Evolutionary conservation across 1,140 invertebrate genomes (phyloP), one percentile per base, ranked within the genome.

Genomic region (Drosophila sp.): DNA sequence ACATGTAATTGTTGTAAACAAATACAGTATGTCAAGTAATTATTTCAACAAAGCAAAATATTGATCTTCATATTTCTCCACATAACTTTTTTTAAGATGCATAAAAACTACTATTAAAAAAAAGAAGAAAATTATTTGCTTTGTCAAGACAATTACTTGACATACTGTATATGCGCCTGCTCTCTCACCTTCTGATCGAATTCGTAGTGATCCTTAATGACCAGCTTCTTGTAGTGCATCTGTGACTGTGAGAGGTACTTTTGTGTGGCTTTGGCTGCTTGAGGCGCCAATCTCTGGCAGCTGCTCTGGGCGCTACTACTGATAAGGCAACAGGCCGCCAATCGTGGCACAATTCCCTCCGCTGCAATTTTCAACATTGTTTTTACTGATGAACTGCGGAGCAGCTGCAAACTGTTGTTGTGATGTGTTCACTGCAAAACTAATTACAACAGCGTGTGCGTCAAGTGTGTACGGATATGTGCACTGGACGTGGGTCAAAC

Each of bases 151-250:
- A 21, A 21, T 21, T 21, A 21, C 7, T 40, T 36, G 14, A 4
- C 16, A 8, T 6, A 21, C 21, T 21, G 21, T 21, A 2, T 21
- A 1, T 4, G 21, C 7, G 18, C 46, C 6, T 0, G 4, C 11
- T 43, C 74, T 78, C 74, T 78, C 45, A 92, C 91, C 79, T 92
- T 92, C 41, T 90, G 84, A 74, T 92, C 91, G 34, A 92, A 92
- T 14, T 92, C 91, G 48, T 92, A 92, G 51, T 92, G 91, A 77
- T 92, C 91, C 59, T 91, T 84, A 67, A 92, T 91, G 46, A 79
- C 72, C 53, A 91, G 79, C 73, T 82, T 86, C 34, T 91, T 91
- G 43, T 63, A 62, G 21, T 45, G 62, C 34, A 34, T 54, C 40
- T 82, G 83, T 5, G 78, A 79, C 56, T 91, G 87, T 46, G 90